Conservation (phyloP, 2,113 vertebrate genomes). For the Neomonachus schauinslandi region DNA sequence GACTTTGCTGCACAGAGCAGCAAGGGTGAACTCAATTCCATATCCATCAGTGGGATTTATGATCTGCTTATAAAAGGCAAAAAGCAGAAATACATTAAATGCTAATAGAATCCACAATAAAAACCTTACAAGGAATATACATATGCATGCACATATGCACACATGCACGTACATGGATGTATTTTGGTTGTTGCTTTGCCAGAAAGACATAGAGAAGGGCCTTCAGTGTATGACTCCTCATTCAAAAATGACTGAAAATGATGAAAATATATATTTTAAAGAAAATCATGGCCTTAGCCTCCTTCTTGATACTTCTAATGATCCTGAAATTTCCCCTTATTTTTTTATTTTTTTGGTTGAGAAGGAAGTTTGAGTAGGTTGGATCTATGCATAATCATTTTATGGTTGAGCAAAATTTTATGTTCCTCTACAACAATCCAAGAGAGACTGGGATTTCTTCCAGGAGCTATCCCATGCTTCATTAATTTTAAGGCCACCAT, state of each 20-base stretch:
- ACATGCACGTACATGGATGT: not conserved
- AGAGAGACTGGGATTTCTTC: conserved; percentile 76
- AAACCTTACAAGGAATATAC: not conserved
- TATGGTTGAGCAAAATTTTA: conserved; percentile 79
- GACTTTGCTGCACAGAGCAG: conserved; percentile 25
- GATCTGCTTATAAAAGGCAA: conserved; percentile 18
- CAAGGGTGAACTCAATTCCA: conserved; percentile 6
- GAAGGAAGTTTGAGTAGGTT: conserved; percentile 68
- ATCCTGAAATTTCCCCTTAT: conserved; percentile 27
- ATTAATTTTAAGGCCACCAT: conserved; percentile 81
- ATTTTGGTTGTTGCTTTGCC: not conserved
- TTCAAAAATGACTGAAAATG: conserved; percentile 54
- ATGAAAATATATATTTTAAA: conserved; percentile 31
- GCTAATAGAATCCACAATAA: not conserved
- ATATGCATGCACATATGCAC: not conserved
- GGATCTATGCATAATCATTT: conserved; percentile 79
- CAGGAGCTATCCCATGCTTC: conserved; percentile 64
- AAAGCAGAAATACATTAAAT: conserved; percentile 42
- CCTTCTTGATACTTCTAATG: conserved; percentile 53
- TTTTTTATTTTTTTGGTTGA: conserved; percentile 21
- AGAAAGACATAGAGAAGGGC: not conserved
- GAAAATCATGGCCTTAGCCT: not conserved
- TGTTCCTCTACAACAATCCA: conserved; percentile 67
- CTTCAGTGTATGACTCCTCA: not conserved
- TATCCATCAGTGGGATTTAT: conserved; percentile 52